A percentile compares a stretch with the other conserved stretches of the same genome.
Evolutionary conservation across 2,113 vertebrate genomes (phyloP).

Genomic region (Scolopax mira): DNA sequence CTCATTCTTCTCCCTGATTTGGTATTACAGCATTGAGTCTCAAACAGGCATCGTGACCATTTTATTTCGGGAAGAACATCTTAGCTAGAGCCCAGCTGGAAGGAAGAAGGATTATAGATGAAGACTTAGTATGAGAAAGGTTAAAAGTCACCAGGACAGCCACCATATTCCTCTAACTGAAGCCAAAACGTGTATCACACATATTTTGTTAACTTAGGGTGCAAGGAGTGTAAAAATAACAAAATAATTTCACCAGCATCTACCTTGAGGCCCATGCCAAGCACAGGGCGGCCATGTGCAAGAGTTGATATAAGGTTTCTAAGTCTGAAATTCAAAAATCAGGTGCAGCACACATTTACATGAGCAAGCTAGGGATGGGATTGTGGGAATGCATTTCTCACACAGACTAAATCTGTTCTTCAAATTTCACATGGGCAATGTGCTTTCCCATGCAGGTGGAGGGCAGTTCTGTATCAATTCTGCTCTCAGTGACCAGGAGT

Average conservation of each 20-base stretch:
- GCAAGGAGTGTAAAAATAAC: not conserved
- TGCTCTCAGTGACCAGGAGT: slow-evolving; percentile 61
- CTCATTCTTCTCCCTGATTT: not conserved
- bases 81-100: not conserved
- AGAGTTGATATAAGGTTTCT: not conserved
- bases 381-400: slow-evolving; percentile 16
- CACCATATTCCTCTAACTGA: not conserved
- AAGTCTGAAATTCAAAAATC: not conserved
- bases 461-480: slow-evolving; percentile 59
- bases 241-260: not conserved
- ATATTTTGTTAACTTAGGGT: not conserved
- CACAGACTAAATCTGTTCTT: slow-evolving; percentile 22
- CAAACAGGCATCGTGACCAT: not conserved
- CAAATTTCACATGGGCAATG: slow-evolving; percentile 13
- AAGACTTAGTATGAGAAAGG: not conserved
- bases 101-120: not conserved
- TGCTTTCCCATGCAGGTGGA: slow-evolving; percentile 10
- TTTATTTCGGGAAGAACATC: not conserved
- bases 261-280: not conserved
- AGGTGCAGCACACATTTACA: not conserved
- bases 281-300: not conserved
- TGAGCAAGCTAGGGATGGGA: not conserved
- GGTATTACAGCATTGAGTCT: not conserved
- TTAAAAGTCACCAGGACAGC: not conserved
- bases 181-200: not conserved